These are phyloP conservation scores for Chironomus striatipennis DNA, from an alignment of 1,140 invertebrate genomes.

Conservation along the genomic window DNA sequence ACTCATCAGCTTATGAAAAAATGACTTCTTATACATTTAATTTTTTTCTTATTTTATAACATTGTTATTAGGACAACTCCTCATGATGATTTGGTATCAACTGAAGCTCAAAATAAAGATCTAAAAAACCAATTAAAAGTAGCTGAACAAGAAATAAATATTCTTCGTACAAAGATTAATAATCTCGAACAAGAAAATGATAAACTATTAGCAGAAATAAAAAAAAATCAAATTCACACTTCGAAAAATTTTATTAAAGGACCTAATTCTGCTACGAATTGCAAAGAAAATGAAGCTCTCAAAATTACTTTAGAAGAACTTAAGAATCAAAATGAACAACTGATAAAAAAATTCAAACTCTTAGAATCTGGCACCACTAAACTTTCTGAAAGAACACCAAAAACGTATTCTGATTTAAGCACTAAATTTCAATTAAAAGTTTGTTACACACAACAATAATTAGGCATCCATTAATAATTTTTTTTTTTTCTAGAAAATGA, in stretches of 20 bases:
- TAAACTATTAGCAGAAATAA: conserved; percentile 61
- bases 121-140: conserved; percentile 62
- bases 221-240: conserved; percentile 45
- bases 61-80: no score
- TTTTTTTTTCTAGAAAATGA: conserved; percentile 34
- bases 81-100: neutral
- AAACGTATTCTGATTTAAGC: conserved; percentile 36
- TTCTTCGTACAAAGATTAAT: conserved; percentile 53
- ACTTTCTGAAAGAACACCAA: conserved; percentile 33
- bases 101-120: conserved; percentile 50
- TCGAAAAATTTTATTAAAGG: neutral
- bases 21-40: no score
- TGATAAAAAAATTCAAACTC: conserved; percentile 34
- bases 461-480: no score
- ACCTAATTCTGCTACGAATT: neutral
- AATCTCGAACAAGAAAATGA: conserved; percentile 65
- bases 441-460: neutral
- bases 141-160: conserved; percentile 60
- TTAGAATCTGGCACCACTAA: conserved; percentile 33
- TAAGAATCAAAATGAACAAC: conserved; percentile 34
- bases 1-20: no score
- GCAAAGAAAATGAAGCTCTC: conserved; percentile 24
- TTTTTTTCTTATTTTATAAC: no score
- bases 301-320: conserved; percentile 32
- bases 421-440: conserved; percentile 36